Conservation (phyloP, 2,888 invertebrate genomes). For the Limnephilus marmoratus region DNA sequence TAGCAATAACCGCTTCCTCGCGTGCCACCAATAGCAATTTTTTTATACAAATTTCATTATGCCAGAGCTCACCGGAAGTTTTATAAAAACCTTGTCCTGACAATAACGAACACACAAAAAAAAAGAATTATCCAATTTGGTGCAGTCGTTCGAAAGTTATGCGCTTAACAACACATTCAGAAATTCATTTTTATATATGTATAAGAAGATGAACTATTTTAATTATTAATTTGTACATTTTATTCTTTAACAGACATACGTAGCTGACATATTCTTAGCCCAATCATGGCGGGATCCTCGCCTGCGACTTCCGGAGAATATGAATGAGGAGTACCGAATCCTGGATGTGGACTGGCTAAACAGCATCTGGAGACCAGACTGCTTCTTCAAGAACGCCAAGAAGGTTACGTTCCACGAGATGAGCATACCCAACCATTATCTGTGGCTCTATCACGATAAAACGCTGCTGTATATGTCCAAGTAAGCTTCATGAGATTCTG, state of each 20-base stretch:
- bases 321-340: constrained; percentile 94
- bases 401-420: constrained; percentile 96
- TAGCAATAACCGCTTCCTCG: no score
- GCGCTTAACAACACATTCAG: no score
- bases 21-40: no score
- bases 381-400: constrained; percentile 96
- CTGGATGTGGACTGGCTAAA: constrained; percentile 94
- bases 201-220: not conserved
- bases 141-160: no score
- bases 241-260: constrained; percentile 85
- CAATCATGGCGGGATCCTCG: constrained; percentile 96
- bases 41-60: no score
- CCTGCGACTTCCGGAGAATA: constrained; percentile 92
- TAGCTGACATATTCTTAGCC: constrained; percentile 94
- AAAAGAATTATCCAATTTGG: no score
- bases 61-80: no score
- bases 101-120: no score
- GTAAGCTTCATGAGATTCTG: constrained; percentile 74
- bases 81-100: no score
- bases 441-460: constrained; percentile 95
- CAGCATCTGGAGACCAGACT: constrained; percentile 94
- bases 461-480: constrained; percentile 95
- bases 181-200: no score
- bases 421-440: constrained; percentile 95
- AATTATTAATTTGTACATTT: constrained; percentile 22